Evolutionary conservation across 2,888 invertebrate genomes (phyloP), one percentile per base, ranked within the genome.

Genomic region (Neuroscelio doddi): DNA sequence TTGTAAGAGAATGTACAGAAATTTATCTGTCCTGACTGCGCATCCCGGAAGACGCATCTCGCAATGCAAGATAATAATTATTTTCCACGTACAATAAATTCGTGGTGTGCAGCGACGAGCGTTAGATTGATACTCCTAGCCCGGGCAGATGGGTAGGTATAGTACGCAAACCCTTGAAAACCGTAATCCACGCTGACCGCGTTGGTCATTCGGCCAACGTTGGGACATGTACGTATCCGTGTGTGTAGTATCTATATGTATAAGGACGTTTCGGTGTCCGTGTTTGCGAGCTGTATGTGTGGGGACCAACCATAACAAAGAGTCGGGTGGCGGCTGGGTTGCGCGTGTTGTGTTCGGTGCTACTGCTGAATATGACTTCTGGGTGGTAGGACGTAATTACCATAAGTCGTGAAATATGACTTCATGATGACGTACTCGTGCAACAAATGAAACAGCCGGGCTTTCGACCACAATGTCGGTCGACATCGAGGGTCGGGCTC

Each of bases 381-480:
- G 80, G 78, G 80, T 77, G 80, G 77, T 76, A 76, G 71, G 67
- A 73, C 76, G 80, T 78, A 81, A 81, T 81, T 81, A 81, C 78
- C 81, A 79, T 79, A 81, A 81, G 79, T 80, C 78, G 77, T 81
- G 80, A 81, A 81, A 81, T 81, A 81, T 80, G 80, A 80, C 79
- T 80, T 77, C 74, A 76, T 80, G 80, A 80, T 80, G 81, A 81
- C 78, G 77, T 73, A 72, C 63, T 63, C 55, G 70, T 70, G 73
- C 73, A 76, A 78, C 79, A 76, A 81, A 81, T 80, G 77, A 76
- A 79, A 77, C 78, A 67, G 69, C 47, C 74, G 69, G 70, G 66
- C 57, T 49, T 53, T 58, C 59, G 61, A 46, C 68, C 67, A 24
- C 72, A 74, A 74, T 74, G 69, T 66, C 68, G 61, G 55, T 52